These are phyloP conservation scores for Colossoma macropomum DNA, from an alignment of 2,113 vertebrate genomes.

Conservation along the genomic window DNA sequence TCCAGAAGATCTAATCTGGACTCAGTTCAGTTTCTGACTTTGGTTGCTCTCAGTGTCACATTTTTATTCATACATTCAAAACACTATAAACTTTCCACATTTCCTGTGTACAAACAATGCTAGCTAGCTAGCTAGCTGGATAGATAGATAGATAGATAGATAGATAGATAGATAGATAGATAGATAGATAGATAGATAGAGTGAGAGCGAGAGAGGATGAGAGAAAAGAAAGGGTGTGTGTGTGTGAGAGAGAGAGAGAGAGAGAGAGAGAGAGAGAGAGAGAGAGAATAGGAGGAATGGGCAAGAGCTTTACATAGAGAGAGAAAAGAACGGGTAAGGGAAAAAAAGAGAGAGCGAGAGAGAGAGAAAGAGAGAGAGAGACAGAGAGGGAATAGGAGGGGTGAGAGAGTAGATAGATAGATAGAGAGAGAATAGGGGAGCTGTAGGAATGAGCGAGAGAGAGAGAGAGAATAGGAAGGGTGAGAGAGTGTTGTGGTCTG, in stretches of 20 bases:
- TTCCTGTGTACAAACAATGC: not conserved
- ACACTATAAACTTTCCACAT: not conserved
- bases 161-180: too few relatives aligned
- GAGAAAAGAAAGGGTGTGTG: too few relatives aligned
- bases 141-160: not conserved
- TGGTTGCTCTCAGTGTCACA: too few relatives aligned
- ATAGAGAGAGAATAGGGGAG: not conserved
- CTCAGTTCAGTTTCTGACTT: not conserved
- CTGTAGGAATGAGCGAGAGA: not conserved
- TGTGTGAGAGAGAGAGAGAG: too few relatives aligned
- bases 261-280: not conserved
- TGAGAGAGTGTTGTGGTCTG: not conserved
- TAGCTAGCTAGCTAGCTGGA: not conserved
- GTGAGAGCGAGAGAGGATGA: too few relatives aligned
- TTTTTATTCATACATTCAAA: too few relatives aligned
- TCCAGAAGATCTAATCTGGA: constrained; percentile 3
- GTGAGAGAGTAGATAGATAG: not conserved
- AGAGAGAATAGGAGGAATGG: not conserved
- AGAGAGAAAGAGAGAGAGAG: too few relatives aligned
- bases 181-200: too few relatives aligned
- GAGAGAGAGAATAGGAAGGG: not conserved
- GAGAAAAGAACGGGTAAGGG: too few relatives aligned
- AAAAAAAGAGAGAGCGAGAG: too few relatives aligned
- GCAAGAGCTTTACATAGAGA: too few relatives aligned
- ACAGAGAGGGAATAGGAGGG: too few relatives aligned